Evolutionary conservation across 2,113 vertebrate species (phyloP).

Genomic region (Tragelaphus buxtoni): DNA sequence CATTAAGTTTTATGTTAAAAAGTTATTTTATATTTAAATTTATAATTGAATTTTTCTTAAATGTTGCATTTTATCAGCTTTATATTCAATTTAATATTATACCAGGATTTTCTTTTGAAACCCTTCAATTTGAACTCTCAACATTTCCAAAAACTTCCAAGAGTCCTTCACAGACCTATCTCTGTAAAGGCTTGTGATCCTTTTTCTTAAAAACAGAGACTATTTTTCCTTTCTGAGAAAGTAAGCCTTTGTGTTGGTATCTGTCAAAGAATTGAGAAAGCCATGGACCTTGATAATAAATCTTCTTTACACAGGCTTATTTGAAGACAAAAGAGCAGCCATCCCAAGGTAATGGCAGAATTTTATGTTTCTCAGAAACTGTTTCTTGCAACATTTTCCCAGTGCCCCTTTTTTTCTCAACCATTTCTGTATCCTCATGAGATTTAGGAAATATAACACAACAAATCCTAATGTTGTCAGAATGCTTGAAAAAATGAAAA

Average conservation of each 20-base stretch:
- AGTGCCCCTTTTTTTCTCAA: not conserved
- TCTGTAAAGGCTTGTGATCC: not conserved
- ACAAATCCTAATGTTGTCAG: not conserved
- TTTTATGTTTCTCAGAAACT: not conserved
- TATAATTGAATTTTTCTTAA: not conserved
- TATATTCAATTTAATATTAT: not conserved
- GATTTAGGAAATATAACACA: not conserved
- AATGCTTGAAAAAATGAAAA: not conserved
- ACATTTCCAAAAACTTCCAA: not conserved
- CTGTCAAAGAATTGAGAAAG: conserved; percentile 31
- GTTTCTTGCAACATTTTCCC: not conserved
- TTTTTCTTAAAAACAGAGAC: not conserved
- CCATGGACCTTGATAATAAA: not conserved
- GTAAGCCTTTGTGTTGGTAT: conserved; percentile 6
- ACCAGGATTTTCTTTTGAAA: not conserved
- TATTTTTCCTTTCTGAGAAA: not conserved
- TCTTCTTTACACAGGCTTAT: not conserved
- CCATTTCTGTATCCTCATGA: not conserved
- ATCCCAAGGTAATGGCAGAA: not conserved
- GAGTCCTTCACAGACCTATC: not conserved
- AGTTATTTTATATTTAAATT: not conserved
- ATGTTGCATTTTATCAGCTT: not conserved
- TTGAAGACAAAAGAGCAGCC: not conserved
- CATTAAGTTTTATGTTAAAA: not conserved
- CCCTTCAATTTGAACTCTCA: not conserved